Evolutionary conservation across 2,797 vertebrate species (phyloP).

Genomic region (Syndactyla subalaris): DNA sequence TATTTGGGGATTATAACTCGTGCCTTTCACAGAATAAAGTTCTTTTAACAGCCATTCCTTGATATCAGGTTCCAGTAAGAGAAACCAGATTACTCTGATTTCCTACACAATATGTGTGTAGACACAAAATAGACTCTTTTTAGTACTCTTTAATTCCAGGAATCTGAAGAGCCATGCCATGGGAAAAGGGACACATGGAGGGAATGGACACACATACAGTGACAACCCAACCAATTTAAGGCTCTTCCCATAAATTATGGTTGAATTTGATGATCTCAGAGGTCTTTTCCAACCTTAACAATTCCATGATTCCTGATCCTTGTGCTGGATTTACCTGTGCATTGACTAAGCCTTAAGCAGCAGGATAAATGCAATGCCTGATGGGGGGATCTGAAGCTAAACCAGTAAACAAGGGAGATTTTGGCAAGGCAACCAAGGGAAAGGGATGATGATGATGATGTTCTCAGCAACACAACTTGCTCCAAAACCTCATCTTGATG

Average conservation of each 20-base stretch:
- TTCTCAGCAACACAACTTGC: not conserved
- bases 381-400: not conserved
- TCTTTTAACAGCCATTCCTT: accelerated
- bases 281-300: not conserved
- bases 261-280: not conserved
- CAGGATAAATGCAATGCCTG: not conserved
- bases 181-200: not conserved
- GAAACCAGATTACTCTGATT: not conserved
- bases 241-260: not conserved
- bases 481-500: not conserved
- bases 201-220: not conserved
- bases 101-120: not conserved
- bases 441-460: not conserved
- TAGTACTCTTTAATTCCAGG: not conserved
- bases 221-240: not conserved
- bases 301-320: not conserved
- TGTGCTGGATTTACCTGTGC: not conserved
- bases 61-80: not conserved
- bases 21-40: not conserved
- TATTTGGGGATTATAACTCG: not conserved
- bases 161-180: not conserved
- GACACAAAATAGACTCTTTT: not conserved
- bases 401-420: not conserved
- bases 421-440: not conserved
- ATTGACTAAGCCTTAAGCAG: not conserved